Evolutionary conservation across 2,113 vertebrate genomes (phyloP), one percentile per base, ranked within the genome.

Genomic region (Piliocolobus tephrosceles): DNA sequence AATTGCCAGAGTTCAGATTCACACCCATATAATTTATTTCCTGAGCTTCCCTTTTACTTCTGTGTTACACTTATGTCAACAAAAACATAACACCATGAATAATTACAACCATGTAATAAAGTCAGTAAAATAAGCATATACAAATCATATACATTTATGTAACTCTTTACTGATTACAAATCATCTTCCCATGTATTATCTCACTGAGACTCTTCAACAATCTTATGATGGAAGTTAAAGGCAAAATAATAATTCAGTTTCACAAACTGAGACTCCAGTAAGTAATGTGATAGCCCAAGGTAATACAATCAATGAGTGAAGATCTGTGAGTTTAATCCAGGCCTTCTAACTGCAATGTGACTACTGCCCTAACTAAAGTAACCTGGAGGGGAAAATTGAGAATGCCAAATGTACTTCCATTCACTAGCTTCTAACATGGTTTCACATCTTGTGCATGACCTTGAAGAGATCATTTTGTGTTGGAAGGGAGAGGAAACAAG

Each of bases 51-150:
- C 22, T 79, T 93, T 91, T 64, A 79, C 30, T 12, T 89, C n/a
- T 83, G 0, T 61, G 9, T 90, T 64, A 90, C 50, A 95, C 13
- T 43, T 38, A 90, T 58, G 57, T 40, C 66, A 91, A 89, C 79
- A 86, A 87, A 97, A 96, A 73, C 25, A 85, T 38, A 76, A 73
- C 35, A 58, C 1, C 66, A 68, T 92, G 23, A 50, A 61, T 64
- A 92, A 78, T 35, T 72, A 73, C 66, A 92, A 89, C 43, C 40
- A 91, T 79, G 23, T 58, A 88, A 84, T 66, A 78, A 89, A 94
- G 79, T 79, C 73, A 72, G 89, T 81, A 79, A 86, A 89, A 45
- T 80, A 66, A 86, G 13, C 93, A 85, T 61, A 20, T 23, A 68
- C 78, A 79, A 64, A 58, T 55, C 20, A 86, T 23, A 92, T 91